Evolutionary conservation across 2,797 vertebrate species (phyloP).

Genomic region (Babyrousa celebensis): DNA sequence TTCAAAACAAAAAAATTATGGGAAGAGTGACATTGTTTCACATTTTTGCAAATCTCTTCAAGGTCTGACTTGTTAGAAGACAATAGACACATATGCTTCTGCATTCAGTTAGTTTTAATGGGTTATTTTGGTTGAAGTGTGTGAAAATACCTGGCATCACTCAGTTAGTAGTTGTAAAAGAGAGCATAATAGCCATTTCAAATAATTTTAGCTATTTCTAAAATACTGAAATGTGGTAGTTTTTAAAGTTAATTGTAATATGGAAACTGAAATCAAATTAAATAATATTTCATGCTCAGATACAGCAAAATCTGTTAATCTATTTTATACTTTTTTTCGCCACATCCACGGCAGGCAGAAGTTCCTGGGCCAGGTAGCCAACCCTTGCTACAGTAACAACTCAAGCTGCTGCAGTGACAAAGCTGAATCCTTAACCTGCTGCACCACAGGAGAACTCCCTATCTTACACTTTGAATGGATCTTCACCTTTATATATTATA

Average conservation of each 20-base stretch:
- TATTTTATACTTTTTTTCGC: neutral
- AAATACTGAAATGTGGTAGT: neutral
- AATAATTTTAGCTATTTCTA: neutral
- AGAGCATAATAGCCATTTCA: neutral
- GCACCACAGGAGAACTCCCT: too few relatives aligned
- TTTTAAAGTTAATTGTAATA: constrained; percentile 35
- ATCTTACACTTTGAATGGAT: neutral
- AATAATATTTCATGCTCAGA: neutral
- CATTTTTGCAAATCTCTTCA: constrained; percentile 18
- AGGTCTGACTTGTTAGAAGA: constrained; percentile 12
- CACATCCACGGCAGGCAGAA: too few relatives aligned
- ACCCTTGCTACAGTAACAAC: too few relatives aligned
- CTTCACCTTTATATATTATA: neutral
- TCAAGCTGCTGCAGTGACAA: too few relatives aligned
- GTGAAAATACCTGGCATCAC: constrained; percentile 6
- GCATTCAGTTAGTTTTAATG: constrained; percentile 27
- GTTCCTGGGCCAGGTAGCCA: too few relatives aligned
- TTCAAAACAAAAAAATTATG: constrained; percentile 32
- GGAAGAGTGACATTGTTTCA: neutral
- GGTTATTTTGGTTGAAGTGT: neutral
- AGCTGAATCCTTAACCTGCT: too few relatives aligned
- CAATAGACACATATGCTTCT: neutral
- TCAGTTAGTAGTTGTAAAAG: neutral
- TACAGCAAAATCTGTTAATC: neutral
- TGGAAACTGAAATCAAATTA: constrained; percentile 20